A percentile compares a stretch with the other conserved stretches of the same genome.
These are phyloP conservation scores for Amphipyra berbera DNA, from an alignment of 2,888 invertebrate genomes.

Conservation along the genomic window DNA sequence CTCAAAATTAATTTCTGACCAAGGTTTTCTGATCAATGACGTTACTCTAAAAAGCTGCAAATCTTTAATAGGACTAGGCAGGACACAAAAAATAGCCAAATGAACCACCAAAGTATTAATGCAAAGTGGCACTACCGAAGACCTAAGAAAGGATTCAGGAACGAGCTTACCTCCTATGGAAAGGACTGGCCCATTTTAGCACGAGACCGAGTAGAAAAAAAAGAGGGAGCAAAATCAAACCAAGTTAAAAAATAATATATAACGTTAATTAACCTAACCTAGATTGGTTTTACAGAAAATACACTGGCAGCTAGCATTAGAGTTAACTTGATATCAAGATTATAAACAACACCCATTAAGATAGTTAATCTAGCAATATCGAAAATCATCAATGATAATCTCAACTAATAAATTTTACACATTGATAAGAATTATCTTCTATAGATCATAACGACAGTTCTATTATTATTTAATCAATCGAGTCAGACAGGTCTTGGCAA, in stretches of 20 bases:
- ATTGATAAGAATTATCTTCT: conserved; percentile 3
- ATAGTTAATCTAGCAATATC: conserved; percentile 17
- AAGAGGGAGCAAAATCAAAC: not conserved
- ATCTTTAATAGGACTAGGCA: too few relatives aligned
- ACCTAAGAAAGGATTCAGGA: too few relatives aligned
- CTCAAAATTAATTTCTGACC: too few relatives aligned
- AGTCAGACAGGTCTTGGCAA: conserved; percentile 33
- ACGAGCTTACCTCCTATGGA: too few relatives aligned
- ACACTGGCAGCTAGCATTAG: not conserved
- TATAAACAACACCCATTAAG: not conserved
- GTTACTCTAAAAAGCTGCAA: too few relatives aligned
- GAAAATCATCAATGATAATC: not conserved
- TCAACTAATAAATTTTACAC: not conserved
- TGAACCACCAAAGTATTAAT: too few relatives aligned
- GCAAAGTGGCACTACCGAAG: too few relatives aligned
- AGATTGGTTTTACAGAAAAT: conserved; percentile 1
- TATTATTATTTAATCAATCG: conserved; percentile 30
- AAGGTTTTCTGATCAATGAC: too few relatives aligned
- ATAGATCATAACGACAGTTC: conserved; percentile 8
- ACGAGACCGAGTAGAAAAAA: not conserved
- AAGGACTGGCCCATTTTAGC: too few relatives aligned
- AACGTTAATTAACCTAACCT: too few relatives aligned
- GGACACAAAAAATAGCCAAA: too few relatives aligned
- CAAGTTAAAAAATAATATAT: too few relatives aligned
- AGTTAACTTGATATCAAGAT: not conserved